Percentiles rank a stretch among this genome's conserved stretches.
These are phyloP conservation scores for Drosophila ficusphila DNA, from an alignment of 1,140 invertebrate species.

Conservation along the genomic window DNA sequence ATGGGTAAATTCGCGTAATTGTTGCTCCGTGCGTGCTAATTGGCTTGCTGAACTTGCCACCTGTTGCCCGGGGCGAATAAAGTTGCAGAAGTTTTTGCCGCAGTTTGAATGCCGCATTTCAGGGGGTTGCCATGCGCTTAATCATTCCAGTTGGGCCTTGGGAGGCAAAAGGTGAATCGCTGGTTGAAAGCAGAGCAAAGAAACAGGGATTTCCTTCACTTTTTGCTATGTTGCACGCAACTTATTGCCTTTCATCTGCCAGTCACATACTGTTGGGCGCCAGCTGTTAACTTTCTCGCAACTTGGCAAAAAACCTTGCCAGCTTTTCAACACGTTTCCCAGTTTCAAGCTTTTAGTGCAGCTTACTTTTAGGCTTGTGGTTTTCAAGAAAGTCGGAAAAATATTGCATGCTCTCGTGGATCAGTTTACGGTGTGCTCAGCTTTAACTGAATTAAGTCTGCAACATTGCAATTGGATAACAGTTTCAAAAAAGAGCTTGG, in stretches of 20 bases:
- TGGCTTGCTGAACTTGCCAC: slow-evolving; percentile 40
- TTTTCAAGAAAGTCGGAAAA: not conserved
- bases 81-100: slow-evolving; percentile 21
- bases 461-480: not conserved
- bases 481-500: not conserved
- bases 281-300: not conserved
- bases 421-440: not conserved
- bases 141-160: not conserved
- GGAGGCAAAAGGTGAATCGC: not conserved
- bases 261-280: slow-evolving; percentile 27
- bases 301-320: slow-evolving; percentile 12
- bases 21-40: slow-evolving; percentile 61
- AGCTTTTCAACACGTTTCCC: slow-evolving; percentile 28
- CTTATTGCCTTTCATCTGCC: slow-evolving; percentile 2
- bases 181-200: not conserved
- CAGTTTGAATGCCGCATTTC: slow-evolving; percentile 1
- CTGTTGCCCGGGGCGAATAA: slow-evolving; percentile 16
- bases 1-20: slow-evolving; percentile 60
- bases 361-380: slow-evolving; percentile 40
- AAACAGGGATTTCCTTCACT: not conserved
- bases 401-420: not conserved
- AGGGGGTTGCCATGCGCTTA: slow-evolving; percentile 6
- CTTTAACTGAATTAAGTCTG: not conserved
- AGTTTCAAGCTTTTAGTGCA: not conserved
- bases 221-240: slow-evolving; percentile 11